Base-by-base conservation (phyloP, 2,888 invertebrate genomes). In the Lacanobia wlatinum region DNA sequence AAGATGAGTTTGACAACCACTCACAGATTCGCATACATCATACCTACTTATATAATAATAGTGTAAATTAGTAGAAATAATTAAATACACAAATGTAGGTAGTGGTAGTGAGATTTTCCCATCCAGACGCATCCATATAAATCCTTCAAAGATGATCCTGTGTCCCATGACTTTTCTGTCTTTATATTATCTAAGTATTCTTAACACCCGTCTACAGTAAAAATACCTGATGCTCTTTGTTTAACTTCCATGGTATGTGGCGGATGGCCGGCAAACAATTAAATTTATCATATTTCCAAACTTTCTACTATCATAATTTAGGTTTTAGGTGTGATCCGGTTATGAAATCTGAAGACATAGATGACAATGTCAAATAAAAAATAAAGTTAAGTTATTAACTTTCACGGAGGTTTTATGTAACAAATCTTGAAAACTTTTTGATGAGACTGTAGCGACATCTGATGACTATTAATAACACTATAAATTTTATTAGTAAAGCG, bases 341-440 rank as follows among this genome's bases (percentile, higher is more conserved):
- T 21, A 46, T 28, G 18, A 50, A 62, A 74, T 56, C 56, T 40
- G 56, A 58, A 80, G 58, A 52, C 74, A 75, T 9, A 12, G 10
- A 40, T 43, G 72, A 60, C 76, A 55, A 2, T 52, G 66, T 56
- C 76, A 75, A 64, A 65, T 43, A 80, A 80, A 63, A 50, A 76
- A 18, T 55, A 9, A 16, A 23, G 0, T 23, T n/a, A 14, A 23
- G 10, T 46, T 40, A n/a, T 7, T 28, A 16, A 16, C 8, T 50
- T 61, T 38, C 50, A 53, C 28, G 60, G 28, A 80, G 80, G 75
- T 75, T 75, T 10, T 18, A 21, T 53, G 40, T 43, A 21, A 48
- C 1, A 28, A 72, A n/a, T 5, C 9, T 9, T 1, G 4, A 23
- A 23, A 2, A 46, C n/a, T 23, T 53, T 75, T 59, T 28, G 14